phyloP scores from a whole-genome alignment of 1,140 invertebrate species.

The Polypedilum vanderplanki region DNA sequence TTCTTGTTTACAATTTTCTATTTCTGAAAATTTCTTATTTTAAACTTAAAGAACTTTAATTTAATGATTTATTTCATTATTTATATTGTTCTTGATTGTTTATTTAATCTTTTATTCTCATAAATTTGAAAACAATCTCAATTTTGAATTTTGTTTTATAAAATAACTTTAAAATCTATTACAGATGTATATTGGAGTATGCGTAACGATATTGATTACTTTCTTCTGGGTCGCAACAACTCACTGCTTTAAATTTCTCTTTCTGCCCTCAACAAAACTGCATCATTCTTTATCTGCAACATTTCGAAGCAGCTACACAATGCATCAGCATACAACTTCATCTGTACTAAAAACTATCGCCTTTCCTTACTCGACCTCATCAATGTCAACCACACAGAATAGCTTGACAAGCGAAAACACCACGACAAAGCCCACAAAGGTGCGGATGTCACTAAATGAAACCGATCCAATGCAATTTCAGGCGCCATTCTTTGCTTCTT shows the following conservation, averaged over 20 bases:
- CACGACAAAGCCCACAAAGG: neutral
- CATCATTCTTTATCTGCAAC: neutral
- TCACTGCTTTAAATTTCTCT: slow-evolving; percentile 81
- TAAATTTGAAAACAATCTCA: too few relatives aligned
- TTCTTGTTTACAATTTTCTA: too few relatives aligned
- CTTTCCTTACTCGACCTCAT: neutral
- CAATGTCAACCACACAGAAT: neutral
- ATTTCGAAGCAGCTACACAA: neutral
- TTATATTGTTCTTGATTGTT: too few relatives aligned
- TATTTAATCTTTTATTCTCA: too few relatives aligned
- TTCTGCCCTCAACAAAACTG: slow-evolving; percentile 43
- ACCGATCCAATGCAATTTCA: slow-evolving; percentile 44
- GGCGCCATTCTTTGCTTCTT: slow-evolving; percentile 89
- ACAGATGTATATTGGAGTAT: slow-evolving; percentile 79
- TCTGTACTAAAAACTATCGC: neutral
- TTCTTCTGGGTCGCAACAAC: slow-evolving; percentile 84
- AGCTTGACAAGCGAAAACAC: neutral
- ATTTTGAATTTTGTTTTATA: too few relatives aligned
- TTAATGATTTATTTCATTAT: too few relatives aligned
- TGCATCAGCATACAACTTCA: slow-evolving; percentile 5
- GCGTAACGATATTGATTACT: slow-evolving; percentile 74
- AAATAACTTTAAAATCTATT: slow-evolving; percentile 43
- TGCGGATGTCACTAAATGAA: neutral
- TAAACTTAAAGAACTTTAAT: too few relatives aligned
- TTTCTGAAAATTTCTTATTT: too few relatives aligned